Conservation (phyloP, 2,113 vertebrate genomes). For the Erythrolamprus reginae region DNA sequence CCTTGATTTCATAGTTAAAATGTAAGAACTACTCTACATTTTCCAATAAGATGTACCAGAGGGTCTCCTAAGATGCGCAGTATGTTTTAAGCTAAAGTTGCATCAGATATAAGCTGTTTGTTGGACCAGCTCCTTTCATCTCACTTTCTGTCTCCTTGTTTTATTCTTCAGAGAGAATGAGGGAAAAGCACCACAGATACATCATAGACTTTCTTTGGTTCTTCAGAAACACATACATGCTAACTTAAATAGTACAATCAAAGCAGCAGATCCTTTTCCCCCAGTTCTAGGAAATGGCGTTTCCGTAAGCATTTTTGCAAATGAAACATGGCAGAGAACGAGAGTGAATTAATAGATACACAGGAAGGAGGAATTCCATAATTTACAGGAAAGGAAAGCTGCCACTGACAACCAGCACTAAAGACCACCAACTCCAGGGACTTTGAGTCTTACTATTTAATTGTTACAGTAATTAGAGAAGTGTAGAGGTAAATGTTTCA, state of each 20-base stretch:
- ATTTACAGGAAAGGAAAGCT: constrained; percentile 52
- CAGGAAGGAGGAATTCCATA: constrained; percentile 55
- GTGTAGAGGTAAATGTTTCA: constrained; percentile 51
- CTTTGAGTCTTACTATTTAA: constrained; percentile 61
- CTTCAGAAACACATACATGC: constrained; percentile 33
- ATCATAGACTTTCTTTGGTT: constrained; percentile 48
- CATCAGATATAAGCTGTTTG: constrained; percentile 63
- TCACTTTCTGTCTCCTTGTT: constrained; percentile 46
- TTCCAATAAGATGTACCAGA: constrained; percentile 44
- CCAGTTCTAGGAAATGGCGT: constrained; percentile 40
- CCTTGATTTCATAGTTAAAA: constrained; percentile 32
- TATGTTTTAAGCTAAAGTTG: constrained; percentile 47
- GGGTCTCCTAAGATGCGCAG: constrained; percentile 39
- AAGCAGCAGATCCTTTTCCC: constrained; percentile 49
- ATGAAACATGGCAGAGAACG: constrained; percentile 7
- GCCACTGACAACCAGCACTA: constrained; percentile 48
- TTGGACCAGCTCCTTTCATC: constrained; percentile 57
- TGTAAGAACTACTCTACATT: constrained; percentile 32
- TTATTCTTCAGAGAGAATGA: constrained; percentile 60
- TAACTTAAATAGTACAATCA: constrained; percentile 45
- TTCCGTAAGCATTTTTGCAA: constrained; percentile 55
- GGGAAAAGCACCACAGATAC: constrained; percentile 50
- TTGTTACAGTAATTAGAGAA: constrained; percentile 66
- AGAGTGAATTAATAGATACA: constrained; percentile 21
- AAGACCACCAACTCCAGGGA: constrained; percentile 37